Base-by-base conservation (phyloP, 1,140 invertebrate genomes). In the Triops longicaudatus region DNA sequence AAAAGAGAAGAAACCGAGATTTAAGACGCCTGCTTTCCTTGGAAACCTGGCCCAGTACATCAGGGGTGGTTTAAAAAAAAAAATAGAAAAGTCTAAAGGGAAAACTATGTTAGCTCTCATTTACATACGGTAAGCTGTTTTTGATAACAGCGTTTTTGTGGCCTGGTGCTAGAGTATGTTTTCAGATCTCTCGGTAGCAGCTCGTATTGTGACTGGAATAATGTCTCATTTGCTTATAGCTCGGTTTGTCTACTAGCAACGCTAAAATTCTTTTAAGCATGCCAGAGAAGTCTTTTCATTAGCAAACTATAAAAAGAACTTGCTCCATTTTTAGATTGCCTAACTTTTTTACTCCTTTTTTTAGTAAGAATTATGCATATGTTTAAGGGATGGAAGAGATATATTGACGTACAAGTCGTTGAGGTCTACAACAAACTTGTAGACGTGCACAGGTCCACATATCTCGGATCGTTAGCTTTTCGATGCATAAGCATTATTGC, bases 121-220 rank as follows among this genome's bases (percentile, higher is more conserved):
- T 63, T 63, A 63, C 50, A 63, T 63, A 63, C 50, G 17, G 50
- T 63, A 63, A 63, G 50, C 50, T 63, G 50, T 63, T 63, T 63
- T 63, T 63, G 50, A 63, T 63, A 63, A 63, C 50, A 63, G 50
- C 50, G 50, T 63, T 63, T 63, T 63, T 63, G 50, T 63, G 50
- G 50, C 50, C 17, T 63, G 14, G 14, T 22, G 50, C 50, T 63
- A 17, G 22, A 63, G 50, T 63, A n/a, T 2, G 31, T 37, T 63
- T 63, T 17, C 50, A 14, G 50, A 17, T 22, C 50, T 22, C 50
- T 22, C 50, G 22, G 50, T 63, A 63, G 7, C 50, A 63, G 22
- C 50, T 22, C 50, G 14, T 63, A 22, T 63, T 63, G 50, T 63
- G 50, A 63, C 50, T 63, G 50, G n/a, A 4, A 63, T 63, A 63